Evolutionary conservation across 2,113 vertebrate species (phyloP).

Genomic region (Brachypteracias leptosomus): DNA sequence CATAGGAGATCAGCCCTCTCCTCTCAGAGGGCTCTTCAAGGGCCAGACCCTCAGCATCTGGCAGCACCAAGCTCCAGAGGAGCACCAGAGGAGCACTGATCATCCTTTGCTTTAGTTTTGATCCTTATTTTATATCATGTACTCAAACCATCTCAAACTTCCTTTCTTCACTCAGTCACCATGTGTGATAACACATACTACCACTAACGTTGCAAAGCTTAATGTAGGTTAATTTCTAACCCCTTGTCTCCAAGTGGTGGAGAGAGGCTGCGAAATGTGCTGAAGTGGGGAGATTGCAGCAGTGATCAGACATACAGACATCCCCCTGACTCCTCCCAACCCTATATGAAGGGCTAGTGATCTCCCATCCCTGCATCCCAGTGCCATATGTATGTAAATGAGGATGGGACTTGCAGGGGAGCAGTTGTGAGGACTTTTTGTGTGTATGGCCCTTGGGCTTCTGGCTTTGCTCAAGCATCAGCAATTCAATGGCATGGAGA

Average conservation of each 20-base stretch:
- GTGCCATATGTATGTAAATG: neutral
- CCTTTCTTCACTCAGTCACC: neutral
- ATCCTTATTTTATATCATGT: neutral
- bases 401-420: neutral
- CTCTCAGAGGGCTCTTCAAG: neutral
- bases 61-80: neutral
- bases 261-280: neutral
- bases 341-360: neutral
- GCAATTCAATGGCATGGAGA: neutral
- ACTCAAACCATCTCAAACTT: neutral
- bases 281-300: neutral
- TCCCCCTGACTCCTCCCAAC: neutral
- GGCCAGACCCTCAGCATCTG: neutral
- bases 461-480: neutral
- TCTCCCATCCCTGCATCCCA: neutral
- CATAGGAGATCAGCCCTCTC: neutral
- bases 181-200: neutral
- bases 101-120: neutral
- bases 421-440: accelerated
- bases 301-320: accelerated
- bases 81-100: neutral
- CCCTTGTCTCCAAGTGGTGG: neutral
- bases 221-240: constrained; percentile 20
- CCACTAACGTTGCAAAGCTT: neutral
- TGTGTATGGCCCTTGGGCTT: neutral